Evolutionary conservation across 2,113 vertebrate species (phyloP).

Genomic region (Phalacrocorax carbo): DNA sequence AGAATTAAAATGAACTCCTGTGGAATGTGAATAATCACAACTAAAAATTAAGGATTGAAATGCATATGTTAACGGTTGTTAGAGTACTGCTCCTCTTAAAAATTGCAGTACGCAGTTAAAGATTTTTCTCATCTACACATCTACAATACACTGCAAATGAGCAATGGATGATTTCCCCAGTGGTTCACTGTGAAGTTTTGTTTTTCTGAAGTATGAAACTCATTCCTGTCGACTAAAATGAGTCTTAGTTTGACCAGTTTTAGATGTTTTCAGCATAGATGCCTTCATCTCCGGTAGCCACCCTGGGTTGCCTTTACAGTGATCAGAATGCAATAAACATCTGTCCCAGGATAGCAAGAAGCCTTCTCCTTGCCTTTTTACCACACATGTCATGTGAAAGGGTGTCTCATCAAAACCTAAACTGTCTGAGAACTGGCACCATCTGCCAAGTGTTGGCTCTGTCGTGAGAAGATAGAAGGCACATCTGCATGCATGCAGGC

Average conservation of each 20-base stretch:
- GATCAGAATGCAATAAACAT: neutral
- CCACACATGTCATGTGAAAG: neutral
- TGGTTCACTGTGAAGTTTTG: neutral
- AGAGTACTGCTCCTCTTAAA: neutral
- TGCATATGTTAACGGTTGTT: neutral
- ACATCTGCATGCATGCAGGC: accelerated
- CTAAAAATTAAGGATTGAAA: neutral
- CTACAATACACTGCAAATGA: neutral
- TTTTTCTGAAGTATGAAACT: neutral
- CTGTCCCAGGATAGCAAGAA: neutral
- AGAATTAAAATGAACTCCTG: neutral
- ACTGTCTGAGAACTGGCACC: neutral
- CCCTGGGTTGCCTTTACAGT: neutral
- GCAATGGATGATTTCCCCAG: accelerated
- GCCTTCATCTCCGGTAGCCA: neutral
- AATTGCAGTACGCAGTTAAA: neutral
- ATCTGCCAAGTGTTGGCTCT: neutral
- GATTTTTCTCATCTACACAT: neutral
- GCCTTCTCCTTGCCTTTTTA: neutral
- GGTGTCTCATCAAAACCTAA: neutral
- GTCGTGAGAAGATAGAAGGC: neutral
- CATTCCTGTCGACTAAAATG: neutral
- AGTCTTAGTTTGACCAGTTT: neutral
- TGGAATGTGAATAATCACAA: neutral
- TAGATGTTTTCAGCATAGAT: neutral